Percentiles rank a stretch among this genome's conserved stretches.
Evolutionary conservation across 1,140 invertebrate species (phyloP).

Genomic region (Heliconius eleuchia): DNA sequence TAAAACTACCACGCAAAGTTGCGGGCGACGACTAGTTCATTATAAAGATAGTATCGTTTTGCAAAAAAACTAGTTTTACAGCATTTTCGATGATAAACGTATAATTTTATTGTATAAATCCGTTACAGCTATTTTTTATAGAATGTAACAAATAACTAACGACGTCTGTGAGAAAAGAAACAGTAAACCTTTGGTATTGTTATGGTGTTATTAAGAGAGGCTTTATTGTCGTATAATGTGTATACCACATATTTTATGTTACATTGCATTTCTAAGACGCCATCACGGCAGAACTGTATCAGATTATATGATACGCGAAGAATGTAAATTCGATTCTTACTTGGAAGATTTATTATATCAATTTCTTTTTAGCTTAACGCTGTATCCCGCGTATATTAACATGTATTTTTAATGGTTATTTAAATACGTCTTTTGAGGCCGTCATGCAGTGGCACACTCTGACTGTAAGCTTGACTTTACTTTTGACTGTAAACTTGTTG

Average conservation of each 20-base stretch:
- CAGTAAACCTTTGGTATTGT: slow-evolving; percentile 1
- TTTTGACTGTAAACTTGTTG: too few species aligned
- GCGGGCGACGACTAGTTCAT: too few species aligned
- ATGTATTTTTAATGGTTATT: too few species aligned
- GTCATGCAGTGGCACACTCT: too few species aligned
- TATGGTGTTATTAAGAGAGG: neutral
- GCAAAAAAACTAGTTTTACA: neutral
- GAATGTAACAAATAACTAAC: neutral
- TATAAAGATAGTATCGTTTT: neutral
- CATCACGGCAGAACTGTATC: neutral
- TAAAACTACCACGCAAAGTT: too few species aligned
- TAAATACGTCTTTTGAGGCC: too few species aligned
- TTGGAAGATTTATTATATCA: too few species aligned
- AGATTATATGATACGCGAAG: neutral
- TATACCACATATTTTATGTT: neutral
- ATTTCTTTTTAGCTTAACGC: too few species aligned
- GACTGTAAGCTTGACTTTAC: too few species aligned
- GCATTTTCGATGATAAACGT: neutral
- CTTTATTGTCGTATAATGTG: neutral
- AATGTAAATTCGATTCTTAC: neutral
- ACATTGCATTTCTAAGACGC: neutral
- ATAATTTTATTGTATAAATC: slow-evolving; percentile 14
- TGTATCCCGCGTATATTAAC: too few species aligned
- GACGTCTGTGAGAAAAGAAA: slow-evolving; percentile 13
- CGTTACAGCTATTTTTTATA: slow-evolving; percentile 7